Percentiles rank a stretch among this genome's conserved stretches.
Evolutionary conservation across 35 echinoderm and acorn worm genomes (phyloP).

Genomic region (Ptychodera flava): DNA sequence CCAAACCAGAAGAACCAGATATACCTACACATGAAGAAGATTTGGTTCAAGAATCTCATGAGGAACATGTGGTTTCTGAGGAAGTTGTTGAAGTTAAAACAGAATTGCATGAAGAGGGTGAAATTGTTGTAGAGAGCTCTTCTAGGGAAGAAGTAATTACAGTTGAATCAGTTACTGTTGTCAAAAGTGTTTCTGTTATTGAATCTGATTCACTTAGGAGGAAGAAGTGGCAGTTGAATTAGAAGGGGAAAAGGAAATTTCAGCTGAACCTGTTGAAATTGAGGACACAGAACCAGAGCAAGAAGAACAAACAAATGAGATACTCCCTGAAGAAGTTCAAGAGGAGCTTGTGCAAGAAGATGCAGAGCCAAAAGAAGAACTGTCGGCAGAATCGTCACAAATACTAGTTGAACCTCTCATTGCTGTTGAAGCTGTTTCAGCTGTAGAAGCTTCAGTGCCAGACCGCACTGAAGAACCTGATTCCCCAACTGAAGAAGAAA

Average conservation of each 20-base stretch:
- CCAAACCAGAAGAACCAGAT: not conserved
- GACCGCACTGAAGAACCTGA: constrained; percentile 11
- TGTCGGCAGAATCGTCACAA: not conserved
- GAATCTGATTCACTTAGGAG: too few relatives aligned
- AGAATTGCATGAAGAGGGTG: not conserved
- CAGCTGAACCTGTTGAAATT: constrained; percentile 15
- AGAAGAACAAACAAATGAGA: not conserved
- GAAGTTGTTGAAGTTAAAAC: not conserved
- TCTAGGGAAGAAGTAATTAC: too few relatives aligned
- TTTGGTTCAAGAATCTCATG: not conserved
- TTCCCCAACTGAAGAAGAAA: not conserved
- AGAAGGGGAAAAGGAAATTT: not conserved
- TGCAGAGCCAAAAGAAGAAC: not conserved
- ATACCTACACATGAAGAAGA: not conserved
- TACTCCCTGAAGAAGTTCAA: not conserved
- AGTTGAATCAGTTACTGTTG: too few relatives aligned
- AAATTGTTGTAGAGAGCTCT: not conserved
- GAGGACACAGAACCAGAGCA: not conserved
- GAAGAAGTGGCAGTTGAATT: not conserved
- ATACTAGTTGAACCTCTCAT: not conserved
- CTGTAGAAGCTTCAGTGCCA: not conserved
- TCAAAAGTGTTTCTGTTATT: too few relatives aligned
- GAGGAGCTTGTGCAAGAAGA: not conserved
- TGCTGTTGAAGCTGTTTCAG: constrained; percentile 1
- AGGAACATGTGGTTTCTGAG: not conserved